Evolutionary conservation across 2,113 vertebrate genomes (phyloP).

Genomic region (Oplegnathus fasciatus): DNA sequence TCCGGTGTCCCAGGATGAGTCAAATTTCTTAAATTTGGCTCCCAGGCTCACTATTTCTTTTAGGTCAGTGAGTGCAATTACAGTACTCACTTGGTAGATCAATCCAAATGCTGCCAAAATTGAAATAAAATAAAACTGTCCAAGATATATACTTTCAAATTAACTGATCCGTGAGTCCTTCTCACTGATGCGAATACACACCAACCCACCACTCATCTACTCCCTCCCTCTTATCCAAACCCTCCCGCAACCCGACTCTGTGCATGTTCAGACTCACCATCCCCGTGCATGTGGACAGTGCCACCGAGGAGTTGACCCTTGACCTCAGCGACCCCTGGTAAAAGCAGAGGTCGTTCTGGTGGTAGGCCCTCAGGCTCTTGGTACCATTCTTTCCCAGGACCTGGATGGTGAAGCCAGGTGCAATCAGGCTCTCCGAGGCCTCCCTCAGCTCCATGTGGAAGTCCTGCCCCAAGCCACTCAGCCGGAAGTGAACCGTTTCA

Average conservation of each 20-base stretch:
- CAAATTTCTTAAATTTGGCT: conserved; percentile 39
- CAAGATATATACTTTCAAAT: conserved; percentile 22
- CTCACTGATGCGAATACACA: conserved; percentile 23
- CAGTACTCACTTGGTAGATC: conserved; percentile 21
- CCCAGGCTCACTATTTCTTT: conserved; percentile 16
- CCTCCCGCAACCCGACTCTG: conserved; percentile 42
- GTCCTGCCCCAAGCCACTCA: conserved; percentile 87
- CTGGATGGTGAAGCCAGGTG: conserved; percentile 89
- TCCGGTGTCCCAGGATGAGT: conserved; percentile 32
- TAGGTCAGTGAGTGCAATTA: conserved; percentile 32
- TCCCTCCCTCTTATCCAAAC: conserved; percentile 1
- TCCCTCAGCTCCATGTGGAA: conserved; percentile 89
- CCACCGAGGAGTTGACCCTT: conserved; percentile 88
- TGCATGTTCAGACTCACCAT: conserved; percentile 87
- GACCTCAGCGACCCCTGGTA: conserved; percentile 89
- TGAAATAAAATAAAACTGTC: conserved; percentile 24
- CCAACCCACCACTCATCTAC: conserved; percentile 6
- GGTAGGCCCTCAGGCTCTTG: conserved; percentile 82
- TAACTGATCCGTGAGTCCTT: not conserved
- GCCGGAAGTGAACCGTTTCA: conserved; percentile 83
- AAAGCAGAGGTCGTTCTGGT: conserved; percentile 88
- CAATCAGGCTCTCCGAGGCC: conserved; percentile 81
- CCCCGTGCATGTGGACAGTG: conserved; percentile 90
- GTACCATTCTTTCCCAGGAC: conserved; percentile 86
- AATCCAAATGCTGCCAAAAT: conserved; percentile 50